Conservation (phyloP, 2,797 vertebrate genomes). For the Champsocephalus esox region DNA sequence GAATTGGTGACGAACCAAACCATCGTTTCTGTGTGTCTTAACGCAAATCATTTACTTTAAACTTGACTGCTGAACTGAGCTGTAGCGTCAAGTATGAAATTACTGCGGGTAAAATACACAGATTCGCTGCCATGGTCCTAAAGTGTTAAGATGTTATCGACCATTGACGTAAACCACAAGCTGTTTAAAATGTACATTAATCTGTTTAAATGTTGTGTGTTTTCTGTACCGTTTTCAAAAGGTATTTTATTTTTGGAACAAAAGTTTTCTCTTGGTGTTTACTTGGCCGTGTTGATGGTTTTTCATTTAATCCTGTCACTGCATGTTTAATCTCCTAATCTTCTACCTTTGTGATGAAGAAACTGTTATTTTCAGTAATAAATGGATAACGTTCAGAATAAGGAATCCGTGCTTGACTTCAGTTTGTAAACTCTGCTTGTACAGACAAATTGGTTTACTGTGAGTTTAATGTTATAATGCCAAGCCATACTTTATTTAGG, state of each 20-base stretch:
- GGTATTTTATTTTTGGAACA: constrained; percentile 35
- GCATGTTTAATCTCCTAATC: constrained; percentile 69
- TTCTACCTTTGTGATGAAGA: constrained; percentile 65
- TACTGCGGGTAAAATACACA: constrained; percentile 14
- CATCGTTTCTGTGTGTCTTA: constrained; percentile 41
- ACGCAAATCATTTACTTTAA: neutral
- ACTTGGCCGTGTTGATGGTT: constrained; percentile 27
- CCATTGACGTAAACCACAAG: constrained; percentile 24
- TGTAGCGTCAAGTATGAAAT: neutral
- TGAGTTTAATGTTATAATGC: neutral
- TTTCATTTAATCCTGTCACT: constrained; percentile 50
- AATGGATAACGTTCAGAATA: constrained; percentile 63
- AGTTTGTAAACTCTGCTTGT: constrained; percentile 31
- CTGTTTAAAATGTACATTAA: constrained; percentile 16
- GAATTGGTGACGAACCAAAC: constrained; percentile 26
- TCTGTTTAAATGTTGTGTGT: constrained; percentile 36
- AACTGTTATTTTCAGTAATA: constrained; percentile 80
- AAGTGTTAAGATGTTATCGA: constrained; percentile 42
- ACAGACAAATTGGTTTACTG: neutral
- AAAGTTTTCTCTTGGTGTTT: constrained; percentile 31
- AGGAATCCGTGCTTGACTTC: neutral
- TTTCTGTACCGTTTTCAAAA: constrained; percentile 38
- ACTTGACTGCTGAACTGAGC: constrained; percentile 4
- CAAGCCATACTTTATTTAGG: neutral
- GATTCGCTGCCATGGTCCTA: constrained; percentile 13